A percentile compares a stretch with the other conserved stretches of the same genome.
phyloP scores from a whole-genome alignment of 1,140 invertebrate genomes.

The Atopsyche davidsoni region DNA sequence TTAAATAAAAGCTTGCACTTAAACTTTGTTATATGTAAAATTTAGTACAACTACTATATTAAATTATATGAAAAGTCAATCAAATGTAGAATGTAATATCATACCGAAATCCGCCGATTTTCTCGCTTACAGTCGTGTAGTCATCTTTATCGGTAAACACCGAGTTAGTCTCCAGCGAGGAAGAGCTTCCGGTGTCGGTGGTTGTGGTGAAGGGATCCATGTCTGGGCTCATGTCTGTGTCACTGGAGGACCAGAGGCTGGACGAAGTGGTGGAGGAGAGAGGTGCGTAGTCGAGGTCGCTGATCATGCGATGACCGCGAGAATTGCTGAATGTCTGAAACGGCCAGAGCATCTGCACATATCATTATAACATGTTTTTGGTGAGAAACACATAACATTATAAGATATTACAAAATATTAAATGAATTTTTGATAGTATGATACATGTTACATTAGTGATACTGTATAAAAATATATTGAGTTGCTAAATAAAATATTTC shows the following conservation, averaged over 20 bases:
- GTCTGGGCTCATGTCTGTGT: too few species aligned
- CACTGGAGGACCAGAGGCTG: too few species aligned
- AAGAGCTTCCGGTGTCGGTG: background rate
- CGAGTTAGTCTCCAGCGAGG: slow-evolving; percentile 19
- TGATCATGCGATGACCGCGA: slow-evolving; percentile 35
- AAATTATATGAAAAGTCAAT: background rate
- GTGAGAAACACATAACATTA: too few species aligned
- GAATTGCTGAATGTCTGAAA: slow-evolving; percentile 63
- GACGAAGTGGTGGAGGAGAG: background rate
- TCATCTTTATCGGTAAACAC: slow-evolving; percentile 13
- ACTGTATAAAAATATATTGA: too few species aligned
- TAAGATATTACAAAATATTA: too few species aligned
- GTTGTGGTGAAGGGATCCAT: background rate
- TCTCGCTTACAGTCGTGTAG: slow-evolving; percentile 16
- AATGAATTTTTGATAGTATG: too few species aligned
- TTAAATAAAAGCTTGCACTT: background rate
- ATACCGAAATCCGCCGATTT: slow-evolving; percentile 19
- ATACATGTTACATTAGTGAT: too few species aligned
- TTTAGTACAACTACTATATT: too few species aligned
- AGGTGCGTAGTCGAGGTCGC: slow-evolving; percentile 44
- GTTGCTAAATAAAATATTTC: too few species aligned
- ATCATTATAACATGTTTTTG: slow-evolving; percentile 31
- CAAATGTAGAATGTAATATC: background rate
- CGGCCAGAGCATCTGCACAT: slow-evolving; percentile 62
- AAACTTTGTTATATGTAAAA: background rate